Base-by-base conservation (phyloP, 1,140 invertebrate species). In the Drosophila bipectinata region DNA sequence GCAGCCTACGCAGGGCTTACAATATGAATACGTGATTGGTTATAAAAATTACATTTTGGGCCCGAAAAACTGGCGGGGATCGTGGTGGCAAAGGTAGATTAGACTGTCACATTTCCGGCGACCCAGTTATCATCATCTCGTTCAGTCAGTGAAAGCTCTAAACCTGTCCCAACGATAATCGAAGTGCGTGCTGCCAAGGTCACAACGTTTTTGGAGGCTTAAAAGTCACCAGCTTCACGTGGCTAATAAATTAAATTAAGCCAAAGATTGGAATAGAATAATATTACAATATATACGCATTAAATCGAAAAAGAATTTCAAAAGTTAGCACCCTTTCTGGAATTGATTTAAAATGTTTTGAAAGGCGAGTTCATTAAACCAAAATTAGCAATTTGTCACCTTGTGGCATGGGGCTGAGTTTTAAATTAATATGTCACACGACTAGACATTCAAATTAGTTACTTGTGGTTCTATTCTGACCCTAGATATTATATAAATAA, bases 41-140 rank as follows among this genome's bases (percentile, higher is more conserved):
- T 68, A 56, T 68, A 48, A 69, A 69, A 68, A 68, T 69, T 68
- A 69, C 10, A 56, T 56, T 63, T 37, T 52, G 14, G 21, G 45
- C 12, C 34, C 26, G 10, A 52, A 21, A 58, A 72, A 47, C 47
- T 45, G 58, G 18, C 69, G n/a, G 34, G 37, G 63, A 34, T 10
- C 5, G 37, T 10, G 58, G 58, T 8, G 10, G 12, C 9, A 8
- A 14, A 30, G 30, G 47, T 55, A 41, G 39, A 54, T 37, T 74
- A 56, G 26, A 34, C 41, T 54, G 51, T 51, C 45, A 26, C 39
- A 47, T 54, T 12, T 12, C 28, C 34, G 39, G 14, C 30, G 28
- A 5, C 24, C 45, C 30, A 67, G 45, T 68, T 55, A 67, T 28
- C 48, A 45, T 62, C 24, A 55, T 72, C 52, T 30, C 45, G 18